Evolutionary conservation across 2,797 vertebrate species (phyloP).

Genomic region (Catostomus latipinnis): DNA sequence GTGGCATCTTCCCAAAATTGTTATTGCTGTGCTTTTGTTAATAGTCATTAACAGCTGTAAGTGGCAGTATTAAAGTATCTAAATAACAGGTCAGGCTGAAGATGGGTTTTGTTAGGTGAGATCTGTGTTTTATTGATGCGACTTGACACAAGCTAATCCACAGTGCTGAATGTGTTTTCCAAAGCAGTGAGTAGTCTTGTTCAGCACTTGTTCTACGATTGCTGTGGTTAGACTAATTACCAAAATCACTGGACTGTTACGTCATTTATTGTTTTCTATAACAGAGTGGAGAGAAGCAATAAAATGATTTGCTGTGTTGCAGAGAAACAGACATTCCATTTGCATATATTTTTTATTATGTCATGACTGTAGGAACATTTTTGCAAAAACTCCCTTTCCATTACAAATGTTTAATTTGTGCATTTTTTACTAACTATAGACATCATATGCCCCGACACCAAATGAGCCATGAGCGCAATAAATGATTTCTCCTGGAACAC

Average conservation of each 20-base stretch:
- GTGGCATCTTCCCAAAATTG: no score
- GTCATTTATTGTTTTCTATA: neutral
- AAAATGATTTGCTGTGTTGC: neutral
- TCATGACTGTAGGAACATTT: neutral
- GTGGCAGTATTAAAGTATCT: no score
- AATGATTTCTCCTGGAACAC: no score
- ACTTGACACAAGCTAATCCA: neutral
- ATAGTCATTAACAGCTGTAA: no score
- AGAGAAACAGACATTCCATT: neutral
- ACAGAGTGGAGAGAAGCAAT: conserved; percentile 18
- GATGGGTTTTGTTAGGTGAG: no score
- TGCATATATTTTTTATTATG: neutral
- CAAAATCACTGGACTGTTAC: conserved; percentile 8
- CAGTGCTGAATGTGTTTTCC: conserved; percentile 15
- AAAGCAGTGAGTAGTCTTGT: conserved; percentile 17
- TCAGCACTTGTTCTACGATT: conserved; percentile 24
- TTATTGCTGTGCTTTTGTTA: no score
- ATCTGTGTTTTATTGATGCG: no score
- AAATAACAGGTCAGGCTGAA: no score
- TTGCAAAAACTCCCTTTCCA: neutral
- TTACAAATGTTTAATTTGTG: no score
- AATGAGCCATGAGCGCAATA: no score
- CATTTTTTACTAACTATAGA: no score
- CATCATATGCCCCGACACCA: no score
- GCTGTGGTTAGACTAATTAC: conserved; percentile 7